Base-by-base conservation (phyloP, 92 coral and sea anemone species). In the Muricea muricata region DNA sequence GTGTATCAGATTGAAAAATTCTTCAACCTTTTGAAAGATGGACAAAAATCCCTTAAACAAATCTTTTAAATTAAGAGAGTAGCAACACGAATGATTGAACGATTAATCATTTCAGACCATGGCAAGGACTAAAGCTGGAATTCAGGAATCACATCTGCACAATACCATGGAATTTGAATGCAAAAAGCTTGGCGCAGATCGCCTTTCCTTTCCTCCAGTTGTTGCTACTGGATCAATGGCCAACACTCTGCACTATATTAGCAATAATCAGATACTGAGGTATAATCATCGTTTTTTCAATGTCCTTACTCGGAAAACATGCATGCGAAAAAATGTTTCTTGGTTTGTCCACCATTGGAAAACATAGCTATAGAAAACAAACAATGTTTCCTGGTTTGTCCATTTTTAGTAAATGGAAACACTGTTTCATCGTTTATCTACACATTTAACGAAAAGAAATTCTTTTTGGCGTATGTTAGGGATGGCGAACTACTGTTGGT, bases 151-250 rank as follows among this genome's bases (percentile, higher is more conserved):
- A 18, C 94, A 92, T 37, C 87, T 93, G 4, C 97, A 96, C 34
- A 93, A 84, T 20, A 81, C 86, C 6, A n/a, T 96, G 82, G 97
- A 96, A 54, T 91, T 92, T 73, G 98, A 96, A 57, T 93, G 97
- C 55, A 89, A 94, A 17, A 92, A 90, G 86, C 81, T 80, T 23
- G 99, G 99, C 8, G 99, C 99, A 0, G 93, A 90, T 76, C 86
- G 98, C 41, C 87, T 96, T 31, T 91, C 99, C 0, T 96, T 94
- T 47, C 99, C 99, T 11, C 99, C 99, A 47, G 99, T 96, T 10
- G 97, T 96, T 8, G 99, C 99, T 15, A 92, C 98, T 31, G 99
- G 99, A n/a, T 85, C 96, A 55, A 90, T 91, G 89, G 98, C 99
- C 6, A 96, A 93, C 57, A 91, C 93, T 1, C 92, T 96, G 13